These are phyloP conservation scores for Syrrhaptes paradoxus DNA, from an alignment of 2,113 vertebrate species.

Conservation along the genomic window DNA sequence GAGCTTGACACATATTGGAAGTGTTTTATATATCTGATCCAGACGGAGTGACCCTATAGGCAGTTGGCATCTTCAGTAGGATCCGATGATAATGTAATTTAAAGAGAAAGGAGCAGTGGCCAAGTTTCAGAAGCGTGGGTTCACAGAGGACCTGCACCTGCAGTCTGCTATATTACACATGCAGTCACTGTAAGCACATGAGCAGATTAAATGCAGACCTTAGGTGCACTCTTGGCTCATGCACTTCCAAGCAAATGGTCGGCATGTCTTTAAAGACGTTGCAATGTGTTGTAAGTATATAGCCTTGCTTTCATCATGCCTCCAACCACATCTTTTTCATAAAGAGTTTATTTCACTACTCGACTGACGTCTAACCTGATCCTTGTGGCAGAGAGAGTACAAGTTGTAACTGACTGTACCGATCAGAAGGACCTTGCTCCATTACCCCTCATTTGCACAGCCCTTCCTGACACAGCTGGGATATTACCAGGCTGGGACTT, in stretches of 20 bases:
- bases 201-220: constrained; percentile 13
- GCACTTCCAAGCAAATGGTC: background rate
- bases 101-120: background rate
- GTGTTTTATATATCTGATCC: background rate
- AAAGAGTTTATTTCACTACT: background rate
- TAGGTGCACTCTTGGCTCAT: background rate
- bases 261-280: background rate
- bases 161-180: background rate
- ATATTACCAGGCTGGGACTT: background rate
- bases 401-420: background rate
- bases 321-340: background rate
- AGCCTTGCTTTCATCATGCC: constrained; percentile 4
- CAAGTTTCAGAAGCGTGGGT: background rate
- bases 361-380: background rate
- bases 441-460: background rate
- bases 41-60: background rate
- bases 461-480: constrained; percentile 25
- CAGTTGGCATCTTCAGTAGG: background rate
- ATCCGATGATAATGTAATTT: background rate
- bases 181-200: background rate
- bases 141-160: constrained; percentile 9
- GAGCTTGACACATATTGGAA: background rate
- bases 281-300: background rate
- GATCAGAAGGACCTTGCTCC: background rate
- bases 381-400: background rate